These are phyloP conservation scores for Barbus barbus DNA, from an alignment of 2,113 vertebrate species.

Conservation along the genomic window DNA sequence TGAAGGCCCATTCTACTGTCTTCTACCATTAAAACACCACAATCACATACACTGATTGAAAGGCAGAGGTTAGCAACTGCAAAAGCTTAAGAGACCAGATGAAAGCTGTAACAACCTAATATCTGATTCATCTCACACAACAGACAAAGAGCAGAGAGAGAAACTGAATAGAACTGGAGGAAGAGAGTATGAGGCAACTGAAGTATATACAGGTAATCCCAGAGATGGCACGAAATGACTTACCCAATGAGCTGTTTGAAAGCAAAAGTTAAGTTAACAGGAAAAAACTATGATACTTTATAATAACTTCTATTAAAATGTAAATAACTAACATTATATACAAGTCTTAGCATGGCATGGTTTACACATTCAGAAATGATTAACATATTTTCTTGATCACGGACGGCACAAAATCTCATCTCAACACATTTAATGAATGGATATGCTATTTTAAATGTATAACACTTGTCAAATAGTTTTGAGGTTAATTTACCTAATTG, in stretches of 20 bases:
- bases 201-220: neutral
- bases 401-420: neutral
- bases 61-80: constrained; percentile 49
- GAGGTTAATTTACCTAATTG: neutral
- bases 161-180: neutral
- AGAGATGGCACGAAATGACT: neutral
- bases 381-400: neutral
- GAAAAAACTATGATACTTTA: neutral
- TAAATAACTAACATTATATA: neutral
- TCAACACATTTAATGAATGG: neutral
- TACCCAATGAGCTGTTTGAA: constrained; percentile 5
- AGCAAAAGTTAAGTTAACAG: neutral
- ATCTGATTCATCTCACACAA: constrained; percentile 42
- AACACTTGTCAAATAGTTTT: neutral
- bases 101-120: constrained; percentile 20
- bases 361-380: neutral
- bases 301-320: neutral
- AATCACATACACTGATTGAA: constrained; percentile 18
- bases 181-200: neutral
- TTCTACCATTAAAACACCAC: neutral
- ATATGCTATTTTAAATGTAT: neutral
- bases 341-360: neutral
- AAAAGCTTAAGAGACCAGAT: constrained; percentile 53
- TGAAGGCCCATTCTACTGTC: constrained; percentile 14
- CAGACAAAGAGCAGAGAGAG: neutral